These are phyloP conservation scores for Melipona beecheii DNA, from an alignment of 2,888 invertebrate genomes.

Conservation along the genomic window DNA sequence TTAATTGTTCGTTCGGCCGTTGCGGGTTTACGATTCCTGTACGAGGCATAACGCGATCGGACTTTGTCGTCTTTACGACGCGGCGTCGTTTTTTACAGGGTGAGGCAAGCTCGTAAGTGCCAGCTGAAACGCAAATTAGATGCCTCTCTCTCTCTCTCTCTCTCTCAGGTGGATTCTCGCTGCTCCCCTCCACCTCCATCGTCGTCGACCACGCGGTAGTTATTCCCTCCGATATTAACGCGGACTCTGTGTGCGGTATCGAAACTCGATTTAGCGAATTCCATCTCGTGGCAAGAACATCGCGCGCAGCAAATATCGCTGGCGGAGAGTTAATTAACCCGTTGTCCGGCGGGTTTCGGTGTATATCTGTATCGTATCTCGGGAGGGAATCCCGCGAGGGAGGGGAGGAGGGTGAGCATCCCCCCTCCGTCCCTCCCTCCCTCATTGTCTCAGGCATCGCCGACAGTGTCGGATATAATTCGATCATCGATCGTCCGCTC, in stretches of 20 bases:
- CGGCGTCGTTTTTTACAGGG: constrained; percentile 55
- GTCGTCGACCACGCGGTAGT: not conserved
- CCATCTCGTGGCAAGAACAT: constrained; percentile 29
- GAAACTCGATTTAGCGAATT: constrained; percentile 31
- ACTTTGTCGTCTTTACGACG: constrained; percentile 73
- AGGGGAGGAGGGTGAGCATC: constrained; percentile 21
- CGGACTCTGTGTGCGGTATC: constrained; percentile 28
- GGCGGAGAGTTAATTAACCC: constrained; percentile 58
- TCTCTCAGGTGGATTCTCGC: constrained; percentile 9
- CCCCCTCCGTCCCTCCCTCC: constrained; percentile 33
- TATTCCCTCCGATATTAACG: constrained; percentile 18
- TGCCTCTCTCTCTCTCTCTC: constrained; percentile 10
- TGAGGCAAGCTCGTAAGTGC: constrained; percentile 54
- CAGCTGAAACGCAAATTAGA: constrained; percentile 65
- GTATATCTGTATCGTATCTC: constrained; percentile 29
- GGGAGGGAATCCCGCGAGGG: constrained; percentile 56
- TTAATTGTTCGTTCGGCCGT: constrained; percentile 53
- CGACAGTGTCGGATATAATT: constrained; percentile 70
- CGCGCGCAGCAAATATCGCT: constrained; percentile 17
- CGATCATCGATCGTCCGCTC: constrained; percentile 69
- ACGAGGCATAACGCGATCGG: constrained; percentile 68
- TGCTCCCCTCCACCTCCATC: not conserved
- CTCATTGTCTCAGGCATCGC: constrained; percentile 66
- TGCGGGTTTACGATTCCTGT: constrained; percentile 70
- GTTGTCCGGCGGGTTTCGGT: constrained; percentile 17